phyloP scores from a whole-genome alignment of 2,888 invertebrate species.

The Caenorhabditis parvicauda region DNA sequence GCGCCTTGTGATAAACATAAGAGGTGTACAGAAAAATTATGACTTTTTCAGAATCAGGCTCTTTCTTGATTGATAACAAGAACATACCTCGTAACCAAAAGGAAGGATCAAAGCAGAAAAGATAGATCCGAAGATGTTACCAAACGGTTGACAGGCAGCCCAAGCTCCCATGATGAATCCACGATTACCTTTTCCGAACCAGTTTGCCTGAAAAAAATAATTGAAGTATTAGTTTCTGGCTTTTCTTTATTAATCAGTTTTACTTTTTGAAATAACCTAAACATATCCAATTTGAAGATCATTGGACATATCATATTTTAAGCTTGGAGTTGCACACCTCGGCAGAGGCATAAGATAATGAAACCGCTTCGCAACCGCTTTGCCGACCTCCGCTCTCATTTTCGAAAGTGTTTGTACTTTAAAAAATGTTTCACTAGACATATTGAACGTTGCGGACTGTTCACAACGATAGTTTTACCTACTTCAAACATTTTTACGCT shows the following conservation, averaged over 20 bases:
- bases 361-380: too few species aligned
- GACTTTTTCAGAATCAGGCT: background rate
- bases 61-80: too few species aligned
- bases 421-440: too few species aligned
- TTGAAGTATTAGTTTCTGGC: background rate
- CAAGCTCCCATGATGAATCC: constrained; percentile 66
- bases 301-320: too few species aligned
- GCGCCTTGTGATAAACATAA: background rate
- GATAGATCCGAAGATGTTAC: constrained; percentile 67
- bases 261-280: background rate
- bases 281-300: too few species aligned
- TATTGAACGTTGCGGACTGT: too few species aligned
- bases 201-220: constrained; percentile 62
- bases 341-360: too few species aligned
- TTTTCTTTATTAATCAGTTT: background rate
- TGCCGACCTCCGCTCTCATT: too few species aligned
- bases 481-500: too few species aligned
- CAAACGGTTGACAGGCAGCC: constrained; percentile 67
- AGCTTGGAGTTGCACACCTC: too few species aligned
- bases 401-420: too few species aligned
- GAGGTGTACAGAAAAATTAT: background rate
- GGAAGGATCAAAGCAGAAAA: constrained; percentile 64
- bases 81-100: constrained; percentile 65
- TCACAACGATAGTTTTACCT: too few species aligned
- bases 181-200: constrained; percentile 66